These are phyloP conservation scores for Melanerpes formicivorus DNA, from an alignment of 2,113 vertebrate genomes.

Conservation along the genomic window DNA sequence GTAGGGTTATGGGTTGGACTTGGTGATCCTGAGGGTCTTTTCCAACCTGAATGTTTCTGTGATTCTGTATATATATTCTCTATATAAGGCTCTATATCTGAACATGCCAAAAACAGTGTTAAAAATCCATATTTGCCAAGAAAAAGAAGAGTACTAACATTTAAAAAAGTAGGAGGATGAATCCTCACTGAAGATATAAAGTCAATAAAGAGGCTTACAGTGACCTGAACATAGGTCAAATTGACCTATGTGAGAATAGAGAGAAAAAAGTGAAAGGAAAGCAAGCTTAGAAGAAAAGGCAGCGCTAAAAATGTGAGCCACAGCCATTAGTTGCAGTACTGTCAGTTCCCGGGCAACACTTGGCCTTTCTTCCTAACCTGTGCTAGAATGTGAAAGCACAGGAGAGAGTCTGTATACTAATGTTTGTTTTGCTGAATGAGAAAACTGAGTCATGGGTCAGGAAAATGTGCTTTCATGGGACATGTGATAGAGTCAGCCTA, in stretches of 20 bases:
- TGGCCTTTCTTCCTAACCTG: not conserved
- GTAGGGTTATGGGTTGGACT: too few relatives aligned
- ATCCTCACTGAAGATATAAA: not conserved
- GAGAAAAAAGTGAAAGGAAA: not conserved
- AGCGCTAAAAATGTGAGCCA: not conserved
- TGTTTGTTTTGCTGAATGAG: not conserved
- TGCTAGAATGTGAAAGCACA: not conserved
- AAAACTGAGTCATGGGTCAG: not conserved
- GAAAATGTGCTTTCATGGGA: not conserved
- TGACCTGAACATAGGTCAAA: slow-evolving; percentile 13
- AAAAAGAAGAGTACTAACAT: not conserved
- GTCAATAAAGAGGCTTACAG: not conserved
- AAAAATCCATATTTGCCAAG: not conserved
- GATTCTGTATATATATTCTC: too few relatives aligned
- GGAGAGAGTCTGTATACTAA: not conserved
- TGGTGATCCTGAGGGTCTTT: too few relatives aligned
- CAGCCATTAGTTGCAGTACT: not conserved
- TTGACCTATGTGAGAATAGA: not conserved
- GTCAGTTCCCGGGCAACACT: not conserved
- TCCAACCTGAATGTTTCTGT: too few relatives aligned
- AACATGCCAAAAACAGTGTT: not conserved
- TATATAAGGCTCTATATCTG: not conserved
- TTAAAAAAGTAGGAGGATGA: not conserved
- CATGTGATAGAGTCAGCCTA: not conserved
- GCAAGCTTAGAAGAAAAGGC: not conserved